Base-by-base conservation (phyloP, 1,140 invertebrate species). In the Leucophenga varia region DNA sequence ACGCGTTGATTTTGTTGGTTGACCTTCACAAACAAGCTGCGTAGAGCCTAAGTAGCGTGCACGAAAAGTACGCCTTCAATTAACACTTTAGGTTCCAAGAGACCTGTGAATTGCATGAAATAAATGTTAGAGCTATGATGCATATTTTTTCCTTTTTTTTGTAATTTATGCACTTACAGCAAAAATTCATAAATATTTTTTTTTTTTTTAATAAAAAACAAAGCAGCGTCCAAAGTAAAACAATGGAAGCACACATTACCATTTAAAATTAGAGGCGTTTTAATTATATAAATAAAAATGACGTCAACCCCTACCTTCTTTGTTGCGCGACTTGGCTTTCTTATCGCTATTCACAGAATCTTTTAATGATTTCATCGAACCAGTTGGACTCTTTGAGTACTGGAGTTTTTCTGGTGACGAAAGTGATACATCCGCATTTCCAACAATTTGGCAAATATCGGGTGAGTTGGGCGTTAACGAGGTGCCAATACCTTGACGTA, bases 61-160 rank as follows among this genome's bases (percentile, higher is more conserved):
- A 38, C 95, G 88, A 79, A 98, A 99, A 99, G 75, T 10, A 99
- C 95, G 19, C 96, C 95, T 78, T 98, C 95, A 74, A 98, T 98
- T 54, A 99, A 82, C 42, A 94, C 92, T 94, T 89, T 85, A 55
- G 88, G 87, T 80, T 90, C 87, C 61, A 88, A 79, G 36, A 86
- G 77, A 61, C 82, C 87, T 89, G 80, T 52, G 80, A 81, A 58
- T 7, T 4, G n/a, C n/a, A n/a, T n/a, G n/a, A n/a, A n/a, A n/a
- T n/a, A n/a, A n/a, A n/a, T n/a, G n/a, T n/a, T n/a, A n/a, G n/a
- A n/a, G n/a, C n/a, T n/a, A n/a, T n/a, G n/a, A n/a, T n/a, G n/a
- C n/a, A n/a, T n/a, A n/a, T n/a, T n/a, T n/a, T n/a, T n/a, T n/a
- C n/a, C n/a, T n/a, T n/a, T n/a, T n/a, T n/a, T n/a, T n/a, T n/a